Conservation (phyloP, 1,140 invertebrate genomes). For the Drosophila simulans region DNA sequence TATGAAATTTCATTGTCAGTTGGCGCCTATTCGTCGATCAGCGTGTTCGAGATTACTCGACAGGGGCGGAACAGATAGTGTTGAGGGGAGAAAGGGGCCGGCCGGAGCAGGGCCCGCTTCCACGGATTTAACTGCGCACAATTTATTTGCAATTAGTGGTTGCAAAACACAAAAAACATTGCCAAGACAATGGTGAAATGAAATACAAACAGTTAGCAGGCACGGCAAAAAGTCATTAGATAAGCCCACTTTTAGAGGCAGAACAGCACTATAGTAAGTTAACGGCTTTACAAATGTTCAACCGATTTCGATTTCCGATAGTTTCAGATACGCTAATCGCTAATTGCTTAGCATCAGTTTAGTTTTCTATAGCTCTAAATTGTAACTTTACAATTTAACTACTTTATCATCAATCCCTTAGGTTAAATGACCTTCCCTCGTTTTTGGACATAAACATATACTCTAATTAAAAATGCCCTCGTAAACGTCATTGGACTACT, state of each 20-base stretch:
- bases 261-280: conserved; percentile 26
- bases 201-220: conserved; percentile 55
- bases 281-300: conserved; percentile 3
- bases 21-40: conserved; percentile 47
- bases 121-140: conserved; percentile 52
- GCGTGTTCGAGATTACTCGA: conserved; percentile 29
- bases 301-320: conserved; percentile 9
- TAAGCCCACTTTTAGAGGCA: conserved; percentile 14
- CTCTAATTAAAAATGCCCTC: conserved; percentile 33
- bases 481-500: conserved; percentile 33
- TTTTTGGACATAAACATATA: conserved; percentile 3
- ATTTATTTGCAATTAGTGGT: conserved; percentile 59
- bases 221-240: conserved; percentile 54
- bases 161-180: conserved; percentile 40
- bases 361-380: no score
- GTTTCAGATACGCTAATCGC: background rate
- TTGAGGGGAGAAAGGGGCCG: background rate
- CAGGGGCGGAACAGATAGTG: conserved; percentile 29
- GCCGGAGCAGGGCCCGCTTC: conserved; percentile 15
- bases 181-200: conserved; percentile 48
- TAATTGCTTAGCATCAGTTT: no score
- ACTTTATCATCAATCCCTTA: no score
- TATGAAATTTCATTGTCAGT: conserved; percentile 40
- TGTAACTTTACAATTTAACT: no score
- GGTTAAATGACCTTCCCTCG: background rate